Conservation (phyloP, 2,888 invertebrate species). For the Agrotis exclamationis region DNA sequence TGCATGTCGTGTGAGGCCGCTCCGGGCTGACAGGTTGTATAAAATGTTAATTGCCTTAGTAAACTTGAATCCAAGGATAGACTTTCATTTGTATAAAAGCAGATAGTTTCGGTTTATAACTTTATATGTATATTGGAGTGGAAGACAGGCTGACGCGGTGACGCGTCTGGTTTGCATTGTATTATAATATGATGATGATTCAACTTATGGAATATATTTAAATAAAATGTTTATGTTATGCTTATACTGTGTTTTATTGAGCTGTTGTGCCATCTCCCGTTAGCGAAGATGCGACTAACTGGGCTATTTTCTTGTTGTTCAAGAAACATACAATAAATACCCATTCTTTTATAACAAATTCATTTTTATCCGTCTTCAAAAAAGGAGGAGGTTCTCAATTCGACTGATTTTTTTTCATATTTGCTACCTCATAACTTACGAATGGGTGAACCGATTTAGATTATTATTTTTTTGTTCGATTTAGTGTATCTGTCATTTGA, state of each 20-base stretch:
- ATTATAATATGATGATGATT: conserved; percentile 82
- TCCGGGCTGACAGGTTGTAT: conserved; percentile 70
- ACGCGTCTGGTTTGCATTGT: conserved; percentile 75
- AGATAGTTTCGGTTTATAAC: conserved; percentile 46
- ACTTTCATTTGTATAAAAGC: conserved; percentile 70
- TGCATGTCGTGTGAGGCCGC: conserved; percentile 4
- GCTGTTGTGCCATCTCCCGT: no score
- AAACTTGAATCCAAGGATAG: conserved; percentile 49
- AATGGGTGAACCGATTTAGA: no score
- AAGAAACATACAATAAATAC: no score
- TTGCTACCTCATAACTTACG: no score
- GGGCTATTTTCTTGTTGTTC: no score
- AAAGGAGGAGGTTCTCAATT: no score
- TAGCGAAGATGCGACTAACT: no score
- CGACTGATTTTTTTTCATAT: no score
- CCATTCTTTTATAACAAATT: no score
- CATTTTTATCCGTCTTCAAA: no score
- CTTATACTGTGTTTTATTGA: conserved; percentile 72
- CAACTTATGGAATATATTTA: conserved; percentile 84
- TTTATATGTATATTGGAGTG: conserved; percentile 76
- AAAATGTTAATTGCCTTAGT: conserved; percentile 76
- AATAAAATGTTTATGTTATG: conserved; percentile 90
- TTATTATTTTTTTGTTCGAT: no score
- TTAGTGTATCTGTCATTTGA: no score
- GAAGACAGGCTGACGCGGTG: conserved; percentile 47